Evolutionary conservation across 2,797 vertebrate genomes (phyloP), one percentile per base, ranked within the genome.

Genomic region (Galago senegalensis): DNA sequence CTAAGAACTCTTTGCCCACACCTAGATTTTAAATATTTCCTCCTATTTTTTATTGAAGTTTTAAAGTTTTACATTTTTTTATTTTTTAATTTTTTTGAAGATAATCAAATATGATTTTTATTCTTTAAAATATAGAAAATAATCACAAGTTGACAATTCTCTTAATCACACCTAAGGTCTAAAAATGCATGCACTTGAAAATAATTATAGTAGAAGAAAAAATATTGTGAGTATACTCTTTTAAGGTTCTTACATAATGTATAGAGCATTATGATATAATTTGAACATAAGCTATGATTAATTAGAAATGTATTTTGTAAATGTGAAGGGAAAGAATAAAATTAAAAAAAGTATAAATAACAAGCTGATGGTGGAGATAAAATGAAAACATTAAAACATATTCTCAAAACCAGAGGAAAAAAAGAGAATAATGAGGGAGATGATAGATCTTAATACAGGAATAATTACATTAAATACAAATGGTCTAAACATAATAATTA

Each of bases 381-480:
- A 88, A 67, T 76, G 25, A 80, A 89, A 43, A 83, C 23, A 76
- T 29, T 34, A 65, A 43, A 79, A 76, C 43, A 75, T 18, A 63
- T 6, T 31, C 75, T 65, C 87, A 89, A 92, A 84, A 21, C 40
- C 88, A 31, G 31, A 23, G 87, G 18, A 43, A 70, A n/a, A 23
- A 14, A 67, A 63, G 14, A 75, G 88, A 93, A 60, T 20, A 27
- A 29, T 70, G 16, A 85, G 60, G 9, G 31, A 61, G 18, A 84
- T 20, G 34, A 40, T 12, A 80, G 29, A 14, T 89, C 20, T 72
- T 69, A 91, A 58, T 69, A 25, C 8, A 17, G 23, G 29, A 83
- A 75, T 40, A 65, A 65, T 83, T 10, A 58, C 8, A 96, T 91
- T 95, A 97, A 85, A 91, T 37, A 63, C 76, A 96, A 95, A 82